These are phyloP conservation scores for Pollimyrus isidori DNA, from an alignment of 2,113 vertebrate species.

Conservation along the genomic window DNA sequence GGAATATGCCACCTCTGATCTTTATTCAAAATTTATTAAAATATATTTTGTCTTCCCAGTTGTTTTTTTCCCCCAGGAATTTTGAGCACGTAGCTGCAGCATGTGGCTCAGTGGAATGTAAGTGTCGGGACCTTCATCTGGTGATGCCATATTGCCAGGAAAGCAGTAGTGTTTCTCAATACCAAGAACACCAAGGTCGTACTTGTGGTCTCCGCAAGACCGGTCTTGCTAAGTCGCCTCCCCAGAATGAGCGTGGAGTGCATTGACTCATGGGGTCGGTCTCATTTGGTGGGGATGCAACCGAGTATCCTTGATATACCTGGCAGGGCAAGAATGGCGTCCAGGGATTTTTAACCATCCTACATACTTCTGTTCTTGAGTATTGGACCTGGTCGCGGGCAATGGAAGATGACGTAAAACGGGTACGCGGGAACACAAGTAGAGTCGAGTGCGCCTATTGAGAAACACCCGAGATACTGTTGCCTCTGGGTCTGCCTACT, in stretches of 20 bases:
- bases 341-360: neutral
- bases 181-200: neutral
- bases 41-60: neutral
- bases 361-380: neutral
- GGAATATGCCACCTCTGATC: neutral
- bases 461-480: neutral
- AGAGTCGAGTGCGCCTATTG: neutral
- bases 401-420: neutral
- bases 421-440: neutral
- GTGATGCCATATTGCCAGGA: neutral
- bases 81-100: neutral
- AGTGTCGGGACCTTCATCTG: neutral
- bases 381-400: neutral
- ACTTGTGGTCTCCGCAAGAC: neutral
- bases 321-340: neutral
- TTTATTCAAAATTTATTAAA: neutral
- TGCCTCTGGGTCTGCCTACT: neutral
- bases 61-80: neutral
- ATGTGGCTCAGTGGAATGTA: neutral
- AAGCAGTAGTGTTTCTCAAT: neutral
- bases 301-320: neutral
- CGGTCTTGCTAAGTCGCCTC: neutral
- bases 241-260: neutral
- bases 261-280: neutral
- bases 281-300: neutral